Conservation (phyloP, 2,888 invertebrate species). For the Lithophane ornitopus region DNA sequence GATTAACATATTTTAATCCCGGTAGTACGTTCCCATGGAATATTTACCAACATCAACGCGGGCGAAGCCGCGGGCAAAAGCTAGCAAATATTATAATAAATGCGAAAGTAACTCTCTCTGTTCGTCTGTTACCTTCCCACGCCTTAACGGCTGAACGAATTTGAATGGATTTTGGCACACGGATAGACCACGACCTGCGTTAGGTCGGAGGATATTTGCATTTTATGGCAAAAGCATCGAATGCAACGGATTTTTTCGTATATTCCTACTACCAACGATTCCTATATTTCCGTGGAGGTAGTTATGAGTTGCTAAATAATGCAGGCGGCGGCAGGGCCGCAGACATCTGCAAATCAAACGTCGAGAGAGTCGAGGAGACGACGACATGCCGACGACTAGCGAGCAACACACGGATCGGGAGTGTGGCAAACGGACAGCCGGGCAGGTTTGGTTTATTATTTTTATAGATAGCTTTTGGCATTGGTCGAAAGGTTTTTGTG, state of each 20-base stretch:
- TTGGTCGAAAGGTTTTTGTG: too few relatives aligned
- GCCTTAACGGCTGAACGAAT: background rate
- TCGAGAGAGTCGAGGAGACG: constrained; percentile 32
- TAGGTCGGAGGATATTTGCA: background rate
- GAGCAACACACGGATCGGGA: constrained; percentile 29
- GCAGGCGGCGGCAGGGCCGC: constrained; percentile 46
- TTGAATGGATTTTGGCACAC: background rate
- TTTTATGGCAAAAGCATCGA: too few relatives aligned
- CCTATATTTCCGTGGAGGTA: background rate
- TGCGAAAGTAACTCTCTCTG: background rate
- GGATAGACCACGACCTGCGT: background rate
- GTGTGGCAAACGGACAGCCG: background rate
- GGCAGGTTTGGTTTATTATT: too few relatives aligned
- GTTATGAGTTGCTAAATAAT: constrained; percentile 48
- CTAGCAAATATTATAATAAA: background rate
- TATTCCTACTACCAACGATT: background rate
- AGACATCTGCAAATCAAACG: constrained; percentile 72
- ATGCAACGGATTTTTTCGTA: too few relatives aligned
- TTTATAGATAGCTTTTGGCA: too few relatives aligned
- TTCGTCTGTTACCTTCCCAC: background rate
- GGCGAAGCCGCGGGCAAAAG: too few relatives aligned
- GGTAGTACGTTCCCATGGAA: too few relatives aligned
- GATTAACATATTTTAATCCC: too few relatives aligned
- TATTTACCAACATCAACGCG: too few relatives aligned
- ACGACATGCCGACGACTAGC: constrained; percentile 37